Conservation (phyloP, 2,113 vertebrate species). For the Daphoenositta chrysoptera region DNA sequence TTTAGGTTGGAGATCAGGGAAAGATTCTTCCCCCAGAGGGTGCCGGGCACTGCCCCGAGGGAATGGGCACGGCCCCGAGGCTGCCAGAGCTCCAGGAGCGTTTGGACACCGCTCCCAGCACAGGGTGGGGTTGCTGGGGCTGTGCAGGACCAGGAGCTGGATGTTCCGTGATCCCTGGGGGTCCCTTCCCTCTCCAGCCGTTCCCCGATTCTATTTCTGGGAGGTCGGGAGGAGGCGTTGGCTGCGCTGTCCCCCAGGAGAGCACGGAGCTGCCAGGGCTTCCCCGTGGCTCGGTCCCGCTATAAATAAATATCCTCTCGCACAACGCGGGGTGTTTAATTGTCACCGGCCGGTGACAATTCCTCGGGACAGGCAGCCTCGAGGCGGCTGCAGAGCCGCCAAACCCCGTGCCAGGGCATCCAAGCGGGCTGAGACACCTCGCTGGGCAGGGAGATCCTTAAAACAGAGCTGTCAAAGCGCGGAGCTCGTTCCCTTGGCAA, state of each 20-base stretch:
- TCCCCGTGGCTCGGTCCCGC: neutral
- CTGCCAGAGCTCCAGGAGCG: neutral
- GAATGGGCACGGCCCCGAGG: neutral
- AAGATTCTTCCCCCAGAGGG: neutral
- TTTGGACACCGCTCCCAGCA: rapidly evolving
- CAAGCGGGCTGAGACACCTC: neutral
- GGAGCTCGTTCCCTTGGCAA: slow-evolving; percentile 56
- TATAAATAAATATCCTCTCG: neutral
- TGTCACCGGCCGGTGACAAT: too few species aligned
- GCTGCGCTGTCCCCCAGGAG: neutral
- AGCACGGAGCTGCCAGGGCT: neutral
- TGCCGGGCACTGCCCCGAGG: neutral
- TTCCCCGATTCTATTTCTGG: neutral
- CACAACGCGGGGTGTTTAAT: neutral
- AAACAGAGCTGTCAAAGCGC: slow-evolving; percentile 40
- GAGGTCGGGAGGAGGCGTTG: rapidly evolving
- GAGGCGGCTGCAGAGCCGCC: neutral
- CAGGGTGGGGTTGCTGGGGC: neutral
- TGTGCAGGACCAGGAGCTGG: neutral
- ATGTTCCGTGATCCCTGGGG: neutral
- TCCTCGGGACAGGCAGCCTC: neutral
- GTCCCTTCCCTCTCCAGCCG: rapidly evolving
- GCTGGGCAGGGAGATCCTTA: slow-evolving; percentile 41
- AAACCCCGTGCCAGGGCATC: neutral
- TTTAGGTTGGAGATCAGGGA: neutral